Conservation (phyloP, 2,113 vertebrate genomes). For the Pluvialis apricaria region DNA sequence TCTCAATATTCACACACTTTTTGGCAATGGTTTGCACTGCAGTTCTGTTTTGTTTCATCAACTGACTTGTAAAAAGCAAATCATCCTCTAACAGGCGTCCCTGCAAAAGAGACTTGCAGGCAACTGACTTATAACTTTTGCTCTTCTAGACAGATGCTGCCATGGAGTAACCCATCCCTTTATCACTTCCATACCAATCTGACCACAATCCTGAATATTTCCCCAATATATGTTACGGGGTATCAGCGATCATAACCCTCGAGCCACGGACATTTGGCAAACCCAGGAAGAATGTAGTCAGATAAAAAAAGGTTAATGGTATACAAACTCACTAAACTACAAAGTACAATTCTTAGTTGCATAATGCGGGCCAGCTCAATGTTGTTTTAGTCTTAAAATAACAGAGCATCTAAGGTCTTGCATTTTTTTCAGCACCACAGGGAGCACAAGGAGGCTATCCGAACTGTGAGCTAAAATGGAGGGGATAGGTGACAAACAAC, state of each 20-base stretch:
- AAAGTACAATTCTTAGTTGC: background rate
- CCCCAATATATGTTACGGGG: rapidly evolving
- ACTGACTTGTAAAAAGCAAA: background rate
- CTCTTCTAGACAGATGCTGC: background rate
- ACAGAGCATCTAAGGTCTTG: background rate
- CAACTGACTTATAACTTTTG: background rate
- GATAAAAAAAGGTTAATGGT: background rate
- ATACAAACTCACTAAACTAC: background rate
- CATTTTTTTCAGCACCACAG: background rate
- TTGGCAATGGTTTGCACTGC: background rate
- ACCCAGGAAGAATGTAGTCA: background rate
- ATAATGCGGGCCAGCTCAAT: background rate
- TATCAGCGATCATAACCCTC: background rate
- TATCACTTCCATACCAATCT: background rate
- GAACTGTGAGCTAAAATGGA: background rate
- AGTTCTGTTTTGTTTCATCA: background rate
- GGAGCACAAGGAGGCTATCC: background rate
- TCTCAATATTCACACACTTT: background rate
- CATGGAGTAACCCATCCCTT: background rate
- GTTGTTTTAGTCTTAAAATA: slow-evolving; percentile 30
- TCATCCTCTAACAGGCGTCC: background rate
- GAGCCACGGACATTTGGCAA: background rate
- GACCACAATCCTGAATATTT: background rate
- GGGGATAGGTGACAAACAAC: background rate
- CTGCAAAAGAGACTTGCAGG: background rate